Base-by-base conservation (phyloP, 2,797 vertebrate species). In the Gallinago stenura region DNA sequence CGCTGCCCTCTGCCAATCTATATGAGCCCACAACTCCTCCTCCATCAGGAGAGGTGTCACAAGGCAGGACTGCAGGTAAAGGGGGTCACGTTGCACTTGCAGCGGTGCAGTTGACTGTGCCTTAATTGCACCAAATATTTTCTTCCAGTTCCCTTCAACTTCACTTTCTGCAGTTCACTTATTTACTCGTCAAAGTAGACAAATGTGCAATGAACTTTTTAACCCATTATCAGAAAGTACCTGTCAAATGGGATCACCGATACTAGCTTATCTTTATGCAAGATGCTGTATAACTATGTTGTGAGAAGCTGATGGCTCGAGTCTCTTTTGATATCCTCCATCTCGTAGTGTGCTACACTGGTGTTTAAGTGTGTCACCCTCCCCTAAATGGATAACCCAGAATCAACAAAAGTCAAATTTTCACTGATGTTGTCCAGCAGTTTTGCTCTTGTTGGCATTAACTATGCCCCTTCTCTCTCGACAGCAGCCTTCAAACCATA, bases 11-110 rank as follows among this genome's bases (percentile, higher is more conserved):
- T 80, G 53, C 80, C 80, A 97, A 83, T 87, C 83, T 93, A 2
- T 87, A 35, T 90, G 94, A 95, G 90, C 89, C 93, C 92, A 71
- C 58, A 89, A 39, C 87, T 93, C 89, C 90, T 72, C 56, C 73
- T 95, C 81, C 96, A 57, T 78, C 93, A 94, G 94, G 84, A 96
- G 81, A 86, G 69, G 89, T 69, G 73, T 94, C 91, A 72, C 57
- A 21, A 93, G 90, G 77, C 89, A 94, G 73, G 51, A 94, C 77
- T 31, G 20, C 94, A 96, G 91, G 70, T 87, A 96, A 96, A 90
- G 51, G 22, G 62, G 19, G 26, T 69, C 79, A 35, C 1, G 1
- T 61, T 69, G 78, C 77, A 50, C 48, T 53, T 72, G 43, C 54
- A 87, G 50, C n/a, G 48, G 37, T 35, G 17, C 88, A 73, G 43